Base-by-base conservation (phyloP, 1,140 invertebrate species). In the Atta cephalotes region DNA sequence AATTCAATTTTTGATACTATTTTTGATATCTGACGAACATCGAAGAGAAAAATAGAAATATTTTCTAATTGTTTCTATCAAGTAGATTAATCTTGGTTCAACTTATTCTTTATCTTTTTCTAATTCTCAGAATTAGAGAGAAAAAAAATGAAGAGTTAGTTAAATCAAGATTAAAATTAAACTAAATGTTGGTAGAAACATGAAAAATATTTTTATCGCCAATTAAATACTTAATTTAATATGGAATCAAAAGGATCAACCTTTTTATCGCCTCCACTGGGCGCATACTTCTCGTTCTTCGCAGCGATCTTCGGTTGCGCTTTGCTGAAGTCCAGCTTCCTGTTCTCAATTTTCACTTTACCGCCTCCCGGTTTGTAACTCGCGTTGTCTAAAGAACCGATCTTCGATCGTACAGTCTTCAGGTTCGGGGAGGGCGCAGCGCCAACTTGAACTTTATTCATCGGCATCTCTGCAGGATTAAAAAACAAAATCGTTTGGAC, bases 381-480 rank as follows among this genome's bases (percentile, higher is more conserved):
- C 0, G 98, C 96, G 94, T 99, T 99, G n/a, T 98, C 97, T 92
- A 99, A 95, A 3, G 98, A 99, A 7, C 99, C 99, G 88, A 99
- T 98, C 96, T 99, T 99, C 18, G 98, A 99, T 94, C 97, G 97
- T 2, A 98, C 98, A 71, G 97, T 97, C 95, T 98, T 98, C 62
- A 99, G 94, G 94, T 99, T 99, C 31, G 98, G 98, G 31, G 98
- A 98, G 62, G 98, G 98, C 7, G 98, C 97, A 79, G 97, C 96
- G 66, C 98, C 98, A 10, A 99, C 98, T 96, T 98, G 98, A 90
- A 98, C 95, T 96, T 98, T 99, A 93, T 98, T 99, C 97, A 98
- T 98, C 77, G 98, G 98, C 88, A 99, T 94, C 96, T 97, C 96
- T 97, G 93, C 35, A 65, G 21, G n/a, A 18, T 63, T 25, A 66